Evolutionary conservation across 2,888 invertebrate genomes (phyloP).

Genomic region (Loripinus fragilis): DNA sequence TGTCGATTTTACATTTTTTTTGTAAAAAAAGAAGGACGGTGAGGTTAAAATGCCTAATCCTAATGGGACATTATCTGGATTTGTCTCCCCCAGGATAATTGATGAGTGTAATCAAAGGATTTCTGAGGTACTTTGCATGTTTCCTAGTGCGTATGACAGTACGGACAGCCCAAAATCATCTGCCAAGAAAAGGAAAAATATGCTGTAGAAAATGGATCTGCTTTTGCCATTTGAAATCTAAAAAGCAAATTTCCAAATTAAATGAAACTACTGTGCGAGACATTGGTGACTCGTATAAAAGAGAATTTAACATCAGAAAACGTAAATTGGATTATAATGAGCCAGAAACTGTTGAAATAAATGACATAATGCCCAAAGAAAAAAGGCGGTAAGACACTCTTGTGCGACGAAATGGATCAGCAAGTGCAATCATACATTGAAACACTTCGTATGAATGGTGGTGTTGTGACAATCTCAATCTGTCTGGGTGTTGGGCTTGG

Average conservation of each 20-base stretch:
- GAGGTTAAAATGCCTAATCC: not conserved
- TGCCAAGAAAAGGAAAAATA: not conserved
- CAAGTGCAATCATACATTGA: constrained; percentile 11
- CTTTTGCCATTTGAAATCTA: not conserved
- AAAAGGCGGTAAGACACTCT: not conserved
- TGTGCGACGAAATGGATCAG: not conserved
- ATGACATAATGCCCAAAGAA: not conserved
- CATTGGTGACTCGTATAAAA: not conserved
- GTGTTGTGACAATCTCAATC: not conserved
- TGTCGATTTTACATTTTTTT: constrained; percentile 3
- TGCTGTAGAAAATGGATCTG: not conserved
- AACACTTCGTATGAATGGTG: not conserved
- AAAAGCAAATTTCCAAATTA: not conserved
- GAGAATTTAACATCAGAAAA: not conserved
- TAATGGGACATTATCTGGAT: not conserved
- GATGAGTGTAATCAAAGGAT: not conserved
- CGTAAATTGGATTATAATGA: constrained; percentile 7
- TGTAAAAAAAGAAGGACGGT: not conserved
- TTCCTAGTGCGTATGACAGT: not conserved
- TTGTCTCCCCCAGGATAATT: not conserved
- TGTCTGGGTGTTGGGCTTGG: not conserved
- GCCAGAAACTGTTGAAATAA: not conserved
- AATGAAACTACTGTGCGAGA: not conserved
- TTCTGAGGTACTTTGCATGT: not conserved
- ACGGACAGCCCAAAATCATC: not conserved